Conservation (phyloP, 2,113 vertebrate species). For the Bujurquina vittata region DNA sequence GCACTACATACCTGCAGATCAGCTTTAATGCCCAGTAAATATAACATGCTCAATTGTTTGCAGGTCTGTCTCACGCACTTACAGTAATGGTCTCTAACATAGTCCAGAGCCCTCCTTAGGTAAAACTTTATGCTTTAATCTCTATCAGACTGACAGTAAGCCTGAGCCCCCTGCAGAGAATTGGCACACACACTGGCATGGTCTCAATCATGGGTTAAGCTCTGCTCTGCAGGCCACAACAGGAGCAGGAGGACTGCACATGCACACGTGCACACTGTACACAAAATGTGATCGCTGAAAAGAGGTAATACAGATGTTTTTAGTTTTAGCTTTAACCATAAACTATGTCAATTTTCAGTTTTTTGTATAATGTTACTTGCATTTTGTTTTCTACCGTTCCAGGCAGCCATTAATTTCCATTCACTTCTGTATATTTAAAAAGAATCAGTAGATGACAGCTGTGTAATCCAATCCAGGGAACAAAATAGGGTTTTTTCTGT, state of each 20-base stretch:
- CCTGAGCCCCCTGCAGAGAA: conserved; percentile 50
- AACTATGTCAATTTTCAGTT: background rate
- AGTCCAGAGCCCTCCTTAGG: conserved; percentile 29
- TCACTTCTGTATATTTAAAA: background rate
- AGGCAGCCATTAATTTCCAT: background rate
- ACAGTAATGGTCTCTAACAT: conserved; percentile 24
- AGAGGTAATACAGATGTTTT: background rate
- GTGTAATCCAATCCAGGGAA: background rate
- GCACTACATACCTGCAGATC: conserved; percentile 9
- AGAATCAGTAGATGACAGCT: background rate
- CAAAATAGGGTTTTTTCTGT: background rate
- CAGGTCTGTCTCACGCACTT: conserved; percentile 13
- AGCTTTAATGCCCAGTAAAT: conserved; percentile 5
- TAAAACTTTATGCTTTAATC: conserved; percentile 53
- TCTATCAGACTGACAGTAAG: conserved; percentile 44
- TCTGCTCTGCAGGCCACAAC: conserved; percentile 5
- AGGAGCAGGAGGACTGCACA: background rate
- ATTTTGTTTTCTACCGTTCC: accelerated
- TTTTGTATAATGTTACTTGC: background rate
- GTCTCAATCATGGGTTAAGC: conserved; percentile 20
- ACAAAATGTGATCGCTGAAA: background rate
- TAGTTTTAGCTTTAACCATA: background rate
- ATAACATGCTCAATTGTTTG: conserved; percentile 9
- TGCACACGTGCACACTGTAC: background rate
- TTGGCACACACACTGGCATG: conserved; percentile 32